phyloP scores from a whole-genome alignment of 2,113 vertebrate genomes.

The Tichodroma muraria region DNA sequence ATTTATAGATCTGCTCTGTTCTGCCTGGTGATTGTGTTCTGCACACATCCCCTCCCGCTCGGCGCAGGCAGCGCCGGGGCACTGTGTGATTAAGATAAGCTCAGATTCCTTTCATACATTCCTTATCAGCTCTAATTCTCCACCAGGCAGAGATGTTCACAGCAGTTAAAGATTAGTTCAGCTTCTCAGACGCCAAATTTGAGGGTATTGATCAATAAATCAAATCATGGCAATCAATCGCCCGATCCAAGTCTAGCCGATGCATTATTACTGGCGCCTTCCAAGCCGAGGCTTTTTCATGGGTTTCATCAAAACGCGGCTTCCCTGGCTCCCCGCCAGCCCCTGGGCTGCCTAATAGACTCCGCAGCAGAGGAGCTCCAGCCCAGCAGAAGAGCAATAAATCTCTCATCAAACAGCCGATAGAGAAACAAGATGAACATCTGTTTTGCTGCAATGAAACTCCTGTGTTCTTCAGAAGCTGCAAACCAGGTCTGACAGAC shows the following conservation, averaged over 20 bases:
- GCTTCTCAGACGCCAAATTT: slow-evolving; percentile 90
- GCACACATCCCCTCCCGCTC: slow-evolving; percentile 67
- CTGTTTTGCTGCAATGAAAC: slow-evolving; percentile 85
- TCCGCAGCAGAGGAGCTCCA: slow-evolving; percentile 76
- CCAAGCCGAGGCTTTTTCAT: slow-evolving; percentile 68
- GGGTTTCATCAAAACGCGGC: slow-evolving; percentile 79
- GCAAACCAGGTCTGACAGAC: slow-evolving; percentile 77
- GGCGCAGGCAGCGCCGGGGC: slow-evolving; percentile 62
- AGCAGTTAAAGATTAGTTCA: slow-evolving; percentile 91
- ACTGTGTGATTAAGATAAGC: slow-evolving; percentile 92
- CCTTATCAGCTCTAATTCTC: slow-evolving; percentile 87
- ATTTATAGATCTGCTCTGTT: slow-evolving; percentile 99
- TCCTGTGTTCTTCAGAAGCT: slow-evolving; percentile 72
- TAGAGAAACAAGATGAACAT: slow-evolving; percentile 84
- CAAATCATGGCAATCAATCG: slow-evolving; percentile 96
- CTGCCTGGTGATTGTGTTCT: slow-evolving; percentile 92
- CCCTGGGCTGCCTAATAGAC: slow-evolving; percentile 78
- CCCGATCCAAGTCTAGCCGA: slow-evolving; percentile 91
- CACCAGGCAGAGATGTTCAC: slow-evolving; percentile 84
- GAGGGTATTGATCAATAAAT: slow-evolving; percentile 98
- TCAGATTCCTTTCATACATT: slow-evolving; percentile 87
- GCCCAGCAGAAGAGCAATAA: slow-evolving; percentile 84
- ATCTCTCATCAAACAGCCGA: slow-evolving; percentile 86
- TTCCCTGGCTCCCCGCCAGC: slow-evolving; percentile 77
- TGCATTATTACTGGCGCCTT: slow-evolving; percentile 91